Base-by-base conservation (phyloP, 2,797 vertebrate genomes). In the Dallia pectoralis region DNA sequence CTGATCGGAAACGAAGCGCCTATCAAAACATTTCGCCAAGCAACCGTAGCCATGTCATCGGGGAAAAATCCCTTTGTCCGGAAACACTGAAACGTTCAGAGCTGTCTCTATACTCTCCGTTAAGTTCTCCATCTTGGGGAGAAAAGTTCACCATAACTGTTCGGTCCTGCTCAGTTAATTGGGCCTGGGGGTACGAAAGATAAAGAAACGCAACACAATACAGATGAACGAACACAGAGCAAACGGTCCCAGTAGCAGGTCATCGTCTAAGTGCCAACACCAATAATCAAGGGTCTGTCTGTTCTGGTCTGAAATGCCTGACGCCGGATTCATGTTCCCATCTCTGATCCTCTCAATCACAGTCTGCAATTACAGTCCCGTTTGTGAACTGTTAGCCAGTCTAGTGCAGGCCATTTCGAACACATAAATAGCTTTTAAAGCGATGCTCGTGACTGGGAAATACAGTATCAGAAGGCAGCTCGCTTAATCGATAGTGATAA, bases 111-210 rank as follows among this genome's bases (percentile, higher is more conserved):
- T 56, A 56, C n/a, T 12, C 84, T 83, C 47, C 66, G 77, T 85
- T 80, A 73, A 77, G 77, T 81, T 77, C 82, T 87, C 90, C 86
- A 88, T 87, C 79, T 74, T 82, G 74, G 80, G 82, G 80, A 82
- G 77, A 29, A 77, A 9, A 12, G 40, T 44, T 12, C 9, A 44
- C 11, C 40, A 44, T 12, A 86, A 72, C 83, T 77, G 87, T 85
- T 89, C n/a, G n/a, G 87, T 90, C 90, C 84, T 88, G 81, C 85
- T 83, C 82, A 77, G 76, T 83, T 92, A 92, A 92, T 92, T 91
- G 89, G 89, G 86, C 89, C 91, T 90, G 77, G 76, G 88, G 89
- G 89, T 87, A 79, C 77, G 76, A 88, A 40, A 88, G 83, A 83
- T 90, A 86, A 85, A 81, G 76, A 85, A 89, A 87, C 85, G 85